A percentile compares a stretch with the other conserved stretches of the same genome.
Conservation (phyloP, 2,888 invertebrate species). For the Thereva unica region DNA sequence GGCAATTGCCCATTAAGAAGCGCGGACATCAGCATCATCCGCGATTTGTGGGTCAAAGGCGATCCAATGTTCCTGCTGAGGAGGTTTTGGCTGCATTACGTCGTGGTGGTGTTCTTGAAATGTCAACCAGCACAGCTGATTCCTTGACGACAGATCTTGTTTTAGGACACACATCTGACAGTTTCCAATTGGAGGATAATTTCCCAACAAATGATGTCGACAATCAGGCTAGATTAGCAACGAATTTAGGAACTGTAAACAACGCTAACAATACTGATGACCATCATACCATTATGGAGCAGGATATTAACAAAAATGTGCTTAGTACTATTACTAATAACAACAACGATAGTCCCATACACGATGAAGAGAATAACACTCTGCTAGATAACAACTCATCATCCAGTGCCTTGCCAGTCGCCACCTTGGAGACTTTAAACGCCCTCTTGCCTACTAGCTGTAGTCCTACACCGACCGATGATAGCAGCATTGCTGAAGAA, state of each 20-base stretch:
- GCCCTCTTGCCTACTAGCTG: constrained; percentile 46
- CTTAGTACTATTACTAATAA: constrained; percentile 8
- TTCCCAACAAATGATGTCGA: no score
- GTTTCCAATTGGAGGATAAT: no score
- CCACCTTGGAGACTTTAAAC: constrained; percentile 1
- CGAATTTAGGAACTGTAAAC: neutral
- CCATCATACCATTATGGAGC: neutral
- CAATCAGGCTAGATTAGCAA: neutral
- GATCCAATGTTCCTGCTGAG: constrained; percentile 61
- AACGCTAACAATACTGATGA: neutral
- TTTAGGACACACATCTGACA: no score
- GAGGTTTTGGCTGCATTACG: constrained; percentile 57
- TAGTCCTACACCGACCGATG: constrained; percentile 56
- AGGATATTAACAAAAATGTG: constrained; percentile 31
- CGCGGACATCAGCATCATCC: constrained; percentile 78
- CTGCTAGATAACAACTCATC: neutral
- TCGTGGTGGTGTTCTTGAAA: constrained; percentile 50
- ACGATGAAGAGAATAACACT: constrained; percentile 19
- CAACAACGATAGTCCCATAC: neutral
- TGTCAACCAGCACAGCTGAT: constrained; percentile 3
- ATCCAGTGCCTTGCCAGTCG: constrained; percentile 43
- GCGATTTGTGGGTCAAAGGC: constrained; percentile 66
- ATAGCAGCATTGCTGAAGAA: constrained; percentile 54
- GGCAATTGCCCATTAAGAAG: constrained; percentile 56
- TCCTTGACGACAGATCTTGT: no score